These are phyloP conservation scores for Zoanthus solanderi DNA, from an alignment of 92 coral and sea anemone genomes.

Conservation along the genomic window DNA sequence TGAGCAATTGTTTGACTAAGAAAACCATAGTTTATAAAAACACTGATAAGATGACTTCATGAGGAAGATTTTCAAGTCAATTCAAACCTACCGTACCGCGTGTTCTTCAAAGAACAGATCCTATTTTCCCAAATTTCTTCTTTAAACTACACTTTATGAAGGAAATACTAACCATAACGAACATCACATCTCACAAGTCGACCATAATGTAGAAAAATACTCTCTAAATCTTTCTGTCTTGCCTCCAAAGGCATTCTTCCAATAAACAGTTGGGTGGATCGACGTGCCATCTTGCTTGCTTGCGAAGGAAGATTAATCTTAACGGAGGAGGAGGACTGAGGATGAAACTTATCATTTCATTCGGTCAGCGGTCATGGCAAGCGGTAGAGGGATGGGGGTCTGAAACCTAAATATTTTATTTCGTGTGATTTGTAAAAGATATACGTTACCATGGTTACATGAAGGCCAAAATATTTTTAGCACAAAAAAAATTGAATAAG, in stretches of 20 bases:
- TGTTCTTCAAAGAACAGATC: not conserved
- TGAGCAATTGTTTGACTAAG: not conserved
- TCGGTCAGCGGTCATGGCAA: no score
- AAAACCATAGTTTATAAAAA: slow-evolving; percentile 2
- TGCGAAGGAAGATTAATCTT: not conserved
- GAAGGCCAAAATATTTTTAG: no score
- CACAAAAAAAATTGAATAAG: no score
- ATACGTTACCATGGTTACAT: no score
- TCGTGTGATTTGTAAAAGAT: no score
- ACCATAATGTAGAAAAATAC: slow-evolving; percentile 68
- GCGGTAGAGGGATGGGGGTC: no score
- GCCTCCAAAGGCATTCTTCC: slow-evolving; percentile 77
- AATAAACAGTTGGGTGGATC: slow-evolving; percentile 67
- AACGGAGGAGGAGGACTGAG: not conserved
- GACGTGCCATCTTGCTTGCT: slow-evolving; percentile 68
- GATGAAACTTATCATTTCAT: not conserved
- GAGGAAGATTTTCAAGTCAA: not conserved
- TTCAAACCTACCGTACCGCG: not conserved
- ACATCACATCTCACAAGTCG: slow-evolving; percentile 69
- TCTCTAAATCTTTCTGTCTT: slow-evolving; percentile 67
- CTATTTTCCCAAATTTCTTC: not conserved
- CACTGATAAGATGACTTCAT: not conserved
- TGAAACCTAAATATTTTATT: no score
- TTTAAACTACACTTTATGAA: not conserved
- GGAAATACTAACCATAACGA: slow-evolving; percentile 57